Evolutionary conservation across 2,797 vertebrate genomes (phyloP).

Genomic region (Cossypha dichroa): DNA sequence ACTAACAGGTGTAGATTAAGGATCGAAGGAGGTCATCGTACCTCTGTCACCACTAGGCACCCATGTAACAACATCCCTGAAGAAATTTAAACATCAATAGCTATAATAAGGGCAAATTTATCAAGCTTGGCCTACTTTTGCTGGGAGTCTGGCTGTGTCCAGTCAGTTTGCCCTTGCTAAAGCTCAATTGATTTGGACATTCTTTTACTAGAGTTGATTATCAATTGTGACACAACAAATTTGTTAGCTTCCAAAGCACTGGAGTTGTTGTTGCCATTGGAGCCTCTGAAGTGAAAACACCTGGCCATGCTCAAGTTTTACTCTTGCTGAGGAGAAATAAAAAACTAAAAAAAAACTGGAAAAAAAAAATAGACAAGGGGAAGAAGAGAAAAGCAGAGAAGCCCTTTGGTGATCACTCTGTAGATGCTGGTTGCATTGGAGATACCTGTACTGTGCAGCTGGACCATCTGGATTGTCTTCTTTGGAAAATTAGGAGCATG

Average conservation of each 20-base stretch:
- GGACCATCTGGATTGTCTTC: slow-evolving; percentile 47
- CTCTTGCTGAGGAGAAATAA: not conserved
- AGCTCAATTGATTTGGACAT: slow-evolving; percentile 88
- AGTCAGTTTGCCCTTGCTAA: slow-evolving; percentile 80
- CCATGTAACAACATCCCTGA: slow-evolving; percentile 88
- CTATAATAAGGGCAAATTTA: slow-evolving; percentile 92
- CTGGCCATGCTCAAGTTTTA: slow-evolving; percentile 57
- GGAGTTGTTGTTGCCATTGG: slow-evolving; percentile 52
- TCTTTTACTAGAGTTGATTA: slow-evolving; percentile 87
- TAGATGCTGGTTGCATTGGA: not conserved
- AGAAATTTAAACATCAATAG: slow-evolving; percentile 94
- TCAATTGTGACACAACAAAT: slow-evolving; percentile 89
- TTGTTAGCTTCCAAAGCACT: slow-evolving; percentile 83
- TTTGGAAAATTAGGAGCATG: not conserved
- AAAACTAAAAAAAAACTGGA: not conserved
- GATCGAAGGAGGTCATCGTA: slow-evolving; percentile 93
- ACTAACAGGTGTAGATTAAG: slow-evolving; percentile 99
- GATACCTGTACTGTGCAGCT: not conserved
- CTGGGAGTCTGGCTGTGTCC: slow-evolving; percentile 77
- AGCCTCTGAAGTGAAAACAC: slow-evolving; percentile 75
- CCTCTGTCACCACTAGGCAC: slow-evolving; percentile 90
- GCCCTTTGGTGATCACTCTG: not conserved
- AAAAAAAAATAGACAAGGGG: not conserved
- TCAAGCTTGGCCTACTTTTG: slow-evolving; percentile 81
- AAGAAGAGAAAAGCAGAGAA: not conserved